Evolutionary conservation across 1,140 invertebrate genomes (phyloP).

Genomic region (Trachelipus rathkii): DNA sequence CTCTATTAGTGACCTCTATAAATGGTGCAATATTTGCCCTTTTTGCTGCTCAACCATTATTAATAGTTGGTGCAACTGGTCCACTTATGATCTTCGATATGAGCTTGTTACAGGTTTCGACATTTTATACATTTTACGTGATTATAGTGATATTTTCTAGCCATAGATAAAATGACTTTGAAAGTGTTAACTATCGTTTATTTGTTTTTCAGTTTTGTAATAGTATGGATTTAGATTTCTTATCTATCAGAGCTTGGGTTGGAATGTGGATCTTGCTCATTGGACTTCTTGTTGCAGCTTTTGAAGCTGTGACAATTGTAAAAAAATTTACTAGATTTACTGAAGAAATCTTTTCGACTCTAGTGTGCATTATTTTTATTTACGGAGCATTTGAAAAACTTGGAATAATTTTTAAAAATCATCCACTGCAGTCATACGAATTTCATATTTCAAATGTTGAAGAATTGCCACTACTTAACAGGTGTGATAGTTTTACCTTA

Average conservation of each 20-base stretch:
- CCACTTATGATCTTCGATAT: background rate
- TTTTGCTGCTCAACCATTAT: background rate
- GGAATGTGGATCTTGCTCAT: constrained; percentile 88
- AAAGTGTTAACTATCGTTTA: background rate
- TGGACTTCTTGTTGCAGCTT: constrained; percentile 72
- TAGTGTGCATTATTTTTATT: constrained; percentile 92
- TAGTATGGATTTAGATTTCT: constrained; percentile 71
- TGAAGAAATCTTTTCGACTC: constrained; percentile 92
- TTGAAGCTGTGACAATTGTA: constrained; percentile 87
- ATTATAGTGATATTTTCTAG: background rate
- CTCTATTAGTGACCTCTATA: constrained; percentile 71
- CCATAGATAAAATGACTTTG: background rate
- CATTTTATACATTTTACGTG: background rate
- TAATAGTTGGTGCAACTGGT: background rate
- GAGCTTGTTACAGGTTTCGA: constrained; percentile 51
- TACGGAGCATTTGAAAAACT: constrained; percentile 79
- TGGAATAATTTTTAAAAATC: constrained; percentile 55
- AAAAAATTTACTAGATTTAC: constrained; percentile 89
- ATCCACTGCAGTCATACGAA: constrained; percentile 55
- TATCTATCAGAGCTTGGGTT: constrained; percentile 82
- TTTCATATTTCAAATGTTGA: too few species aligned
- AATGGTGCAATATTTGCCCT: constrained; percentile 70
- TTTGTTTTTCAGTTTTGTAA: constrained; percentile 62
- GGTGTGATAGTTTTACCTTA: too few species aligned
- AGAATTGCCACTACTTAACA: too few species aligned